Evolutionary conservation across 2,888 invertebrate species (phyloP).

Genomic region (Cephus rjabovi): DNA sequence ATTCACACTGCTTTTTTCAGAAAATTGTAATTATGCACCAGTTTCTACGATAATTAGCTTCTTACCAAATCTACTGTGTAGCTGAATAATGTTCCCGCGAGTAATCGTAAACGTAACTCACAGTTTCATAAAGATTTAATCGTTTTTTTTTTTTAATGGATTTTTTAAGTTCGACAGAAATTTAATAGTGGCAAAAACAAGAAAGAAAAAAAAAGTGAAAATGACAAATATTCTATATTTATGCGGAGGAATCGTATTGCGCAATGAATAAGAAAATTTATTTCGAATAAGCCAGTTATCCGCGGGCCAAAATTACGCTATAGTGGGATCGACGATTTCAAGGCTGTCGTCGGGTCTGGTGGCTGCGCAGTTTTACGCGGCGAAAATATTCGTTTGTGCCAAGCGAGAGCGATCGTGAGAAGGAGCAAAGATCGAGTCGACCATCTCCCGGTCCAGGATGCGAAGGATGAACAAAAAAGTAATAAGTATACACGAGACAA

Average conservation of each 20-base stretch:
- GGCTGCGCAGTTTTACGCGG: not conserved
- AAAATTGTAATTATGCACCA: not conserved
- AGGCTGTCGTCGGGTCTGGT: not conserved
- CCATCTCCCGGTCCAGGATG: not conserved
- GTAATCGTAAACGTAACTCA: not conserved
- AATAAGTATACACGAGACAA: not conserved
- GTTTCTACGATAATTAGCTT: not conserved
- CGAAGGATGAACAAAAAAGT: not conserved
- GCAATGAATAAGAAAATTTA: not conserved
- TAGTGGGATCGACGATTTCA: not conserved
- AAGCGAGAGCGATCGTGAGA: no score
- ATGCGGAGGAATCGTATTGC: not conserved
- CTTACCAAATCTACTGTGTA: not conserved
- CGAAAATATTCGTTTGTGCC: not conserved
- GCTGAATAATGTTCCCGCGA: not conserved
- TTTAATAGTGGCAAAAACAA: not conserved
- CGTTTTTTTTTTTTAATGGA: not conserved
- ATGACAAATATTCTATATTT: not conserved
- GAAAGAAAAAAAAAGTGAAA: not conserved
- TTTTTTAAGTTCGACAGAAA: not conserved
- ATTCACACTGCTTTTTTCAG: not conserved
- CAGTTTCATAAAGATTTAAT: not conserved
- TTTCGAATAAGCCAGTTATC: not conserved
- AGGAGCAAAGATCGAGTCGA: not conserved
- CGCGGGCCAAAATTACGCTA: not conserved